A percentile compares a stretch with the other conserved stretches of the same genome.
Conservation (phyloP, 2,113 vertebrate species). For the Thunnus thynnus region DNA sequence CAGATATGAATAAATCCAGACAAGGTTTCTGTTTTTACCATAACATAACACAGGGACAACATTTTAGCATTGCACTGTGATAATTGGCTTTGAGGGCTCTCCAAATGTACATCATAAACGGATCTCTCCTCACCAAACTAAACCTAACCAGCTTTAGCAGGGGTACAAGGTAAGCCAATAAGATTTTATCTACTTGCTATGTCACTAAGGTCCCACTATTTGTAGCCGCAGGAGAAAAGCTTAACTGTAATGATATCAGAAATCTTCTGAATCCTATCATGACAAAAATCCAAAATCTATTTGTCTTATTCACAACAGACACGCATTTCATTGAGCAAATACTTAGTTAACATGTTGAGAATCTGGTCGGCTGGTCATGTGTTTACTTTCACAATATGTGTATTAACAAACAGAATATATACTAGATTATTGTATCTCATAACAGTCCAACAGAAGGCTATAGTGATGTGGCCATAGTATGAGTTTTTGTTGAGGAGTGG, state of each 20-base stretch:
- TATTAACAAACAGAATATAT: not conserved
- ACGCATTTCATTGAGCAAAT: not conserved
- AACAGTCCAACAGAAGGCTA: not conserved
- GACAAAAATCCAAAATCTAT: not conserved
- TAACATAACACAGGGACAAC: not conserved
- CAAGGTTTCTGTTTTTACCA: not conserved
- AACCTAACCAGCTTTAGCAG: slow-evolving; percentile 66
- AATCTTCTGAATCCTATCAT: not conserved
- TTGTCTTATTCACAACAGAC: not conserved
- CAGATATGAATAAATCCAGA: not conserved
- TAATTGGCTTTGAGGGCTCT: slow-evolving; percentile 17
- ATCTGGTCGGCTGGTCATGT: not conserved
- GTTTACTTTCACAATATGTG: not conserved
- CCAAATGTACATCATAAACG: slow-evolving; percentile 43
- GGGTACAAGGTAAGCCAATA: slow-evolving; percentile 67
- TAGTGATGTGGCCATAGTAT: not conserved
- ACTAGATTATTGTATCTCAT: not conserved
- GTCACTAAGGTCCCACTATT: slow-evolving; percentile 38
- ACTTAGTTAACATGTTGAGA: not conserved
- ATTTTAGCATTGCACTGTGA: not conserved
- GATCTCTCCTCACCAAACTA: slow-evolving; percentile 26
- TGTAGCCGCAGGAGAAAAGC: not conserved
- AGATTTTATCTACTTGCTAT: slow-evolving; percentile 55
- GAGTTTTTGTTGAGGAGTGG: slow-evolving; percentile 49
- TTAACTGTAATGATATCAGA: not conserved